Evolutionary conservation across 1,140 invertebrate species (phyloP).

Genomic region (Meloidogyne floridensis): DNA sequence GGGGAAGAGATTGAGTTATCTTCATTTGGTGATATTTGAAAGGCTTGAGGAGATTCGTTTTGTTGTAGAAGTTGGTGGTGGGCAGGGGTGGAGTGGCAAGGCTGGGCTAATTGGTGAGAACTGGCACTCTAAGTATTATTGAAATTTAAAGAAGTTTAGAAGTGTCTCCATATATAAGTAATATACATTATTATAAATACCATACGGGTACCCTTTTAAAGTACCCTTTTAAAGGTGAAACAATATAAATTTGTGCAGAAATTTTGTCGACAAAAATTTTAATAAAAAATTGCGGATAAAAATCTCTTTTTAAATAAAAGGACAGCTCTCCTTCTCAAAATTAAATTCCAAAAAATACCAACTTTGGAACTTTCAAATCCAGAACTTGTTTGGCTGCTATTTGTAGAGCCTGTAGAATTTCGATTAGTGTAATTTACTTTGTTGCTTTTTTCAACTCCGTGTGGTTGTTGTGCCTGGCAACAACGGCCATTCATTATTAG

Average conservation of each 20-base stretch:
- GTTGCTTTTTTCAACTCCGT: background rate
- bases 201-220: too few relatives aligned
- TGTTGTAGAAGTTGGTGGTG: background rate
- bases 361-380: conserved; percentile 52
- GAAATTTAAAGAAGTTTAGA: background rate
- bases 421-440: conserved; percentile 31
- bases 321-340: too few relatives aligned
- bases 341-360: background rate
- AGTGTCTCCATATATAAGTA: background rate
- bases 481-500: background rate
- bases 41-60: background rate
- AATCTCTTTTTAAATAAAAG: too few relatives aligned
- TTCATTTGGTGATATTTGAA: background rate
- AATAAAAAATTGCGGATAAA: too few relatives aligned
- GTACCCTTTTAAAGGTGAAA: too few relatives aligned
- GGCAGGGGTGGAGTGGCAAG: conserved; percentile 10
- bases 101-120: conserved; percentile 32
- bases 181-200: too few relatives aligned
- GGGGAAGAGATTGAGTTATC: conserved; percentile 63
- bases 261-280: background rate
- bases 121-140: conserved; percentile 15
- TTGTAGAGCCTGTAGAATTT: conserved; percentile 48
- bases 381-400: conserved; percentile 44
- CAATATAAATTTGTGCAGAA: background rate
- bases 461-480: background rate